phyloP scores from a whole-genome alignment of 1,140 invertebrate species.

The Contarinia nasturtii region DNA sequence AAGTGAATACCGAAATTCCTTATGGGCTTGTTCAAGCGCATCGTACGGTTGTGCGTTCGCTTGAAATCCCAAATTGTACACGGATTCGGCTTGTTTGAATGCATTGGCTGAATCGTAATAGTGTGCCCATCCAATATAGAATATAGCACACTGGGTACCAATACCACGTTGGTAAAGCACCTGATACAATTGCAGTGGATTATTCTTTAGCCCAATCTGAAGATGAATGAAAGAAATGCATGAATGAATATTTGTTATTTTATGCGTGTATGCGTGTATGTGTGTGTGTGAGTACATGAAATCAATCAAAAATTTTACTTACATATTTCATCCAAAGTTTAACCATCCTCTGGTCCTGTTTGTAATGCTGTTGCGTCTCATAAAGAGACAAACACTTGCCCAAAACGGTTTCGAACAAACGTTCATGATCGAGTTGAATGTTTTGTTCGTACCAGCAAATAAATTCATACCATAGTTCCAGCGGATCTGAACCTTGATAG shows the following conservation, averaged over 20 bases:
- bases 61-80: conserved; percentile 48
- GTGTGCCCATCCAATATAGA: conserved; percentile 63
- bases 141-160: conserved; percentile 49
- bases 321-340: conserved; percentile 84
- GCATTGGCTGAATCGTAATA: conserved; percentile 56
- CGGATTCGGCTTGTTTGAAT: conserved; percentile 52
- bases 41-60: conserved; percentile 48
- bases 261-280: too few relatives aligned
- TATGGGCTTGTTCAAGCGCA: conserved; percentile 48
- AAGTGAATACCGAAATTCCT: conserved; percentile 41
- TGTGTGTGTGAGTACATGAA: too few relatives aligned
- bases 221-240: conserved; percentile 12
- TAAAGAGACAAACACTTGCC: conserved; percentile 62
- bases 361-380: conserved; percentile 61
- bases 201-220: conserved; percentile 50
- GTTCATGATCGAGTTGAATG: conserved; percentile 66
- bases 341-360: conserved; percentile 65
- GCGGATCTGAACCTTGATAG: conserved; percentile 68
- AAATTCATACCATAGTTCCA: conserved; percentile 76
- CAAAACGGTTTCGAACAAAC: conserved; percentile 50
- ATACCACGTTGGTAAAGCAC: conserved; percentile 50
- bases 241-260: too few relatives aligned
- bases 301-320: conserved; percentile 21
- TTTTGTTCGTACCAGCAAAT: conserved; percentile 81
- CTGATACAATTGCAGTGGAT: conserved; percentile 59